A percentile compares a stretch with the other conserved stretches of the same genome.
These are phyloP conservation scores for Baronia brevicornis DNA, from an alignment of 2,888 invertebrate genomes.

Conservation along the genomic window DNA sequence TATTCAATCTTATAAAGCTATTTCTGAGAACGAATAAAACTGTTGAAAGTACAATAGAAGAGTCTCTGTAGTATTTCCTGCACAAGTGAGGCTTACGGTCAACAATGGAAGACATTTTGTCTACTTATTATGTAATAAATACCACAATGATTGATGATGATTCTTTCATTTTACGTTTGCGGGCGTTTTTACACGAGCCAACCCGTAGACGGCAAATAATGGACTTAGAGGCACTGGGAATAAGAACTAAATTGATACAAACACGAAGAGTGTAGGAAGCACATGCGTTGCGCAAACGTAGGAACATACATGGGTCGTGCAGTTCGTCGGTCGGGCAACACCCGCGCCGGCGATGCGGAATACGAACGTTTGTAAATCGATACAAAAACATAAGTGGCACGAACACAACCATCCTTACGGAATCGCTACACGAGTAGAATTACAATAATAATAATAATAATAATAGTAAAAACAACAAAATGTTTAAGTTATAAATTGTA, in stretches of 20 bases:
- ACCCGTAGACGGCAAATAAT: neutral
- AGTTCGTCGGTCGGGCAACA: slow-evolving; percentile 33
- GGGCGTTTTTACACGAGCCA: neutral
- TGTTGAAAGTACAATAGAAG: too few relatives aligned
- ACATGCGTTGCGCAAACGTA: slow-evolving; percentile 35
- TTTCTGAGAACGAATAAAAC: too few relatives aligned
- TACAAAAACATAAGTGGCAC: slow-evolving; percentile 31
- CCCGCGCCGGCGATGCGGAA: slow-evolving; percentile 42
- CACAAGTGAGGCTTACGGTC: too few relatives aligned
- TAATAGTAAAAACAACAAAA: slow-evolving; percentile 35
- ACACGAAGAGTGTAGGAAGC: slow-evolving; percentile 32
- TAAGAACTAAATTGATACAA: neutral
- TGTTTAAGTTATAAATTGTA: slow-evolving; percentile 53
- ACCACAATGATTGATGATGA: too few relatives aligned
- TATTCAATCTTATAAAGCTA: too few relatives aligned
- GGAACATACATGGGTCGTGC: slow-evolving; percentile 53
- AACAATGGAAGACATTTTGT: too few relatives aligned
- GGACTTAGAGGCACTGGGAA: slow-evolving; percentile 6
- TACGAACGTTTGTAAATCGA: slow-evolving; percentile 39
- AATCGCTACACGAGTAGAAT: slow-evolving; percentile 30
- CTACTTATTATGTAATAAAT: too few relatives aligned
- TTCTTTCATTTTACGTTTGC: too few relatives aligned
- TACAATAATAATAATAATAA: neutral
- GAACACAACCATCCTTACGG: slow-evolving; percentile 31
- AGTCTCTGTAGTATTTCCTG: too few relatives aligned